These are phyloP conservation scores for Trematomus bernacchii DNA, from an alignment of 2,797 vertebrate genomes.

Conservation along the genomic window DNA sequence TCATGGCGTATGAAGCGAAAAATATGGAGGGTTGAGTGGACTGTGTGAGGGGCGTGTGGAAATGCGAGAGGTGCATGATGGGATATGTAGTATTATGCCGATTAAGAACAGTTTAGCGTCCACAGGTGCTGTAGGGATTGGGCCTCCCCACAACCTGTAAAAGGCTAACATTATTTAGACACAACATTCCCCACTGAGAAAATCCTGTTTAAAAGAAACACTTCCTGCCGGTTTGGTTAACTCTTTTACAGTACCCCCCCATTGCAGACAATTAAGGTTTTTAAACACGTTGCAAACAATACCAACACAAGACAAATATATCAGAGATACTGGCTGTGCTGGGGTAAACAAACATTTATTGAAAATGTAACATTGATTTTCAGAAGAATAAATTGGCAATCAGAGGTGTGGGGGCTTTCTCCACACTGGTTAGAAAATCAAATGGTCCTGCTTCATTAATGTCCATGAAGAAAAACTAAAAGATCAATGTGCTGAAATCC, in stretches of 20 bases:
- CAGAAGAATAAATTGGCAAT: slow-evolving; percentile 38
- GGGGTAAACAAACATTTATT: slow-evolving; percentile 74
- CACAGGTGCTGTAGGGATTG: too few species aligned
- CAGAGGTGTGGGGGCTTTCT: slow-evolving; percentile 10
- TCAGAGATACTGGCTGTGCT: background rate
- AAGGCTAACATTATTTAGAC: background rate
- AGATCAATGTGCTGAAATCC: slow-evolving; percentile 11
- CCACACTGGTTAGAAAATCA: slow-evolving; percentile 17
- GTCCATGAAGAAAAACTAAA: slow-evolving; percentile 35
- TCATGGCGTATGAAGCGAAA: too few species aligned
- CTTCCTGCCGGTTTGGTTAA: too few species aligned
- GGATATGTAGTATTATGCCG: slow-evolving; percentile 49
- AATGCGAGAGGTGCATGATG: slow-evolving; percentile 33
- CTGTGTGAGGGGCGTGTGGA: background rate
- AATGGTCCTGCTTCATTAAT: slow-evolving; percentile 45
- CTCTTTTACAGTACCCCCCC: too few species aligned
- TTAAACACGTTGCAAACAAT: background rate
- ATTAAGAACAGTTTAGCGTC: background rate
- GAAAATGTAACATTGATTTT: slow-evolving; percentile 34
- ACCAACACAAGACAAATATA: slow-evolving; percentile 11
- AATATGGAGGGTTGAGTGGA: too few species aligned
- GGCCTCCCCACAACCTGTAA: background rate
- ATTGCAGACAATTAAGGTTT: background rate
- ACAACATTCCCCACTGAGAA: background rate
- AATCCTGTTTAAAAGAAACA: background rate